These are phyloP conservation scores for Eubucco bourcierii DNA, from an alignment of 2,113 vertebrate genomes.

Conservation along the genomic window DNA sequence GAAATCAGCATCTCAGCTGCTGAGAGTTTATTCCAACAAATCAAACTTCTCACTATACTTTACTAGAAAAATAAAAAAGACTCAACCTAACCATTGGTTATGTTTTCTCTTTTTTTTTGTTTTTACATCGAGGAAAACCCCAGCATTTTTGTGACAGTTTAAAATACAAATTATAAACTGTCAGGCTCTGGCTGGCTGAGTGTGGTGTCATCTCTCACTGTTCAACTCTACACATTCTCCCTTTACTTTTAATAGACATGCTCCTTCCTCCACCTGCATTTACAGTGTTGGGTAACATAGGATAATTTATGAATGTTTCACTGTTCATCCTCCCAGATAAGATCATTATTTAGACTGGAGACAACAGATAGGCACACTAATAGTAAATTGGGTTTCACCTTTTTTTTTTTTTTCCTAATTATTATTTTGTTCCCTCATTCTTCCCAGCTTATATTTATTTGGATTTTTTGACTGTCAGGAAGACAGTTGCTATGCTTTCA, in stretches of 20 bases:
- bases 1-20: background rate
- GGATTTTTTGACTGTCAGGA: background rate
- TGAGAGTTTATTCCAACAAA: background rate
- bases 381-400: background rate
- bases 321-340: background rate
- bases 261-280: background rate
- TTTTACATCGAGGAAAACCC: background rate
- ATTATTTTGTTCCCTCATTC: too few relatives aligned
- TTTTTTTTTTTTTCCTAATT: too few relatives aligned
- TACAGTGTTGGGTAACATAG: background rate
- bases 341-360: background rate
- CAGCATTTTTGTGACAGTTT: background rate
- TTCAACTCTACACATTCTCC: background rate
- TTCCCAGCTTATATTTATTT: background rate
- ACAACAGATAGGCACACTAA: background rate
- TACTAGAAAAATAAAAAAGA: background rate
- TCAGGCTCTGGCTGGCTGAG: background rate
- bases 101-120: background rate
- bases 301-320: constrained; percentile 43
- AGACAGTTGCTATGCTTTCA: background rate
- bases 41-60: background rate
- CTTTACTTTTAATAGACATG: background rate
- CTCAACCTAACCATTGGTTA: background rate
- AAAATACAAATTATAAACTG: background rate
- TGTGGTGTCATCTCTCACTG: background rate